These are phyloP conservation scores for Lucinisca nassula DNA, from an alignment of 2,888 invertebrate species.

Conservation along the genomic window DNA sequence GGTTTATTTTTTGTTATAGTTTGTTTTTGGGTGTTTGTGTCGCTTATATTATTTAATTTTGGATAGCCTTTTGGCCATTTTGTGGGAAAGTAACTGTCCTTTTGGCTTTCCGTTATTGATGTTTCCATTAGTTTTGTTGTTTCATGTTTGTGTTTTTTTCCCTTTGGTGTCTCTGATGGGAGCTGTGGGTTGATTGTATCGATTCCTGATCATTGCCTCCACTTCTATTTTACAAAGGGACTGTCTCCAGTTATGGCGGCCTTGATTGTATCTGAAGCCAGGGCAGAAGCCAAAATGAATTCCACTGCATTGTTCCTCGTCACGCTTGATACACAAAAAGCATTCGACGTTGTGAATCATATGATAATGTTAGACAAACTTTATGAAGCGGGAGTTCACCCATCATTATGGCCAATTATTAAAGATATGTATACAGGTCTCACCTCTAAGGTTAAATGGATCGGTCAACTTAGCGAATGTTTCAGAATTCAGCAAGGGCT, in stretches of 20 bases:
- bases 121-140: too few species aligned
- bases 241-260: neutral
- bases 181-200: too few species aligned
- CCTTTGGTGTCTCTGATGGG: too few species aligned
- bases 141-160: too few species aligned
- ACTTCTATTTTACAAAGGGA: neutral
- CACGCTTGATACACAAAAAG: neutral
- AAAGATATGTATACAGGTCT: constrained; percentile 4
- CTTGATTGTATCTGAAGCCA: neutral
- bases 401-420: neutral
- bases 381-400: neutral
- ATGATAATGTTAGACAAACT: neutral
- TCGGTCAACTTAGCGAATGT: neutral
- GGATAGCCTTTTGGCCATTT: too few species aligned
- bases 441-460: neutral
- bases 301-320: neutral
- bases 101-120: too few species aligned
- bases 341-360: constrained; percentile 2
- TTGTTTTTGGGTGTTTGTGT: too few species aligned
- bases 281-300: neutral
- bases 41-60: too few species aligned
- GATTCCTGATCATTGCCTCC: too few species aligned
- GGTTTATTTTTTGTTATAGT: too few species aligned
- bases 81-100: too few species aligned
- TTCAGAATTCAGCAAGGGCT: neutral